Evolutionary conservation across 2,113 vertebrate genomes (phyloP), one percentile per base, ranked within the genome.

Genomic region (Halichoeres trimaculatus): DNA sequence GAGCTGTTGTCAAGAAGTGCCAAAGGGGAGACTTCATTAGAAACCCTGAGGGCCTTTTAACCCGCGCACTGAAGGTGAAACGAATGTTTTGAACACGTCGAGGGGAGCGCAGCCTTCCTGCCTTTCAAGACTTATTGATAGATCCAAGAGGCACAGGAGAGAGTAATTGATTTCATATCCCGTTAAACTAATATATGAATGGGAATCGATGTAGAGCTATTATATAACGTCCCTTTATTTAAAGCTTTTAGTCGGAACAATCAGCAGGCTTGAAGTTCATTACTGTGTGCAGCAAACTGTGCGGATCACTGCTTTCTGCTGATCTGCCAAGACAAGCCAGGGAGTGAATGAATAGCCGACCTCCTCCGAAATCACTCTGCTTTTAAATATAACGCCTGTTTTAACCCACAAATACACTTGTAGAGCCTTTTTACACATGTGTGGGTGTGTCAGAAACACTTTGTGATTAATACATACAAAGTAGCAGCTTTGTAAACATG

Each of bases 221-320:
- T 5, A 17, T 2, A 26, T 81, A 56, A 62, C 4, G 57, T 17
- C n/a, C 72, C 34, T 77, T 56, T 43, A 63, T 30, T 30, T 30
- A 30, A 30, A 30, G 30, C 30, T 45, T 64, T 66, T 16, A 56
- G 54, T 1, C 53, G 43, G 13, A 20, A 26, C 24, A 67, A 47
- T 53, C 61, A 58, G 34, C 61, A 60, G 16, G 22, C 22, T 26
- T 36, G 7, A 35, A 1, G 16, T 65, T 55, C 54, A 51, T 70
- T 30, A 57, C 22, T 10, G 64, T 12, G 60, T 47, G 35, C 24
- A 30, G 48, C 10, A 0, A 59, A 45, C 10, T 24, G 1, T 60
- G 34, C 23, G 64, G 45, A 50, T 64, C 56, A 35, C 0, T 36
- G 67, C 35, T 34, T 78, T 58, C 41, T 59, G 62, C 73, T 72